Evolutionary conservation across 2,113 vertebrate genomes (phyloP).

Genomic region (Solenodon paradoxus): DNA sequence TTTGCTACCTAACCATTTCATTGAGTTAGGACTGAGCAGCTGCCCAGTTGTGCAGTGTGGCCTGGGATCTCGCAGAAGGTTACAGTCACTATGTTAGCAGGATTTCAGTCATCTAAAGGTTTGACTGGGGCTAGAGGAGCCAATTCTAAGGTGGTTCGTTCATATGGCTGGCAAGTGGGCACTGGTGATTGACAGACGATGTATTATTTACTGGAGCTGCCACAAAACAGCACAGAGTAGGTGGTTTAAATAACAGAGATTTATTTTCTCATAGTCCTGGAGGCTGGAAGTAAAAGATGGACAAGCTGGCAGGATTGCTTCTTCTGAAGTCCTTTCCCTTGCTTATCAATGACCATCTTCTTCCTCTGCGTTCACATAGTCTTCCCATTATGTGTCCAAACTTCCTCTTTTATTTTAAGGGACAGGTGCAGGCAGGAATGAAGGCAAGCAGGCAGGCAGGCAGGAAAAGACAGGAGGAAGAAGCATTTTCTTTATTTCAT

Average conservation of each 20-base stretch:
- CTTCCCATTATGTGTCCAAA: background rate
- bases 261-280: background rate
- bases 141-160: background rate
- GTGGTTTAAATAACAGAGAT: background rate
- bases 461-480: no score
- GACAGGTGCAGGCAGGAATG: no score
- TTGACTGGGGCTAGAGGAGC: no score
- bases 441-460: no score
- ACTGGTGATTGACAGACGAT: background rate
- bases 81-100: background rate
- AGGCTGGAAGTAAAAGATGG: background rate
- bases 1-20: background rate
- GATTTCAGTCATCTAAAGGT: background rate
- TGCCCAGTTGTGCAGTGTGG: background rate
- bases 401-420: background rate
- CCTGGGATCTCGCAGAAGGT: background rate
- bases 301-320: background rate
- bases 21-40: background rate
- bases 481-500: no score
- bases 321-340: background rate
- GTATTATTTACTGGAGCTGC: background rate
- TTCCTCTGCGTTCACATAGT: background rate
- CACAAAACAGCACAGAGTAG: background rate
- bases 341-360: background rate
- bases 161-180: background rate